Evolutionary conservation across 2,888 invertebrate species (phyloP), one percentile per base, ranked within the genome.

Genomic region (Eilema depressum): DNA sequence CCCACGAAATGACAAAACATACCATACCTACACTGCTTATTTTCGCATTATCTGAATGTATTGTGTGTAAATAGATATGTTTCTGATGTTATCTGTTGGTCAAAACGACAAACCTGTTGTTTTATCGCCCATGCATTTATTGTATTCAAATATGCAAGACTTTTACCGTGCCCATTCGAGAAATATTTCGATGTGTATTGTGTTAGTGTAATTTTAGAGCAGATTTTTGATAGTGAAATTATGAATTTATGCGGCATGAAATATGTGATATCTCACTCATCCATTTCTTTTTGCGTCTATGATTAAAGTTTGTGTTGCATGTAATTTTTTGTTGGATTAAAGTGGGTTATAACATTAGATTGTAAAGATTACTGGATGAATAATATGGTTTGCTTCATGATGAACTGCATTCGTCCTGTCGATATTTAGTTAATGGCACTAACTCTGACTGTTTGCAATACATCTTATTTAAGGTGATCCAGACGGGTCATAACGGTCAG

Each of bases 1-100:
- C 93, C 91, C 92, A 93, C 92, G 92, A 84, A 88, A 87, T 90
- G 91, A 91, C 93, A 92, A 90, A 92, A 91, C 88, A 81, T 83
- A 84, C 87, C 17, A 17, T 17, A 41, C 41, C 14, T 85, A 77
- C 84, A 86, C 85, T 89, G 87, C 89, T 89, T 88, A 88, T 92
- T 90, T 88, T 86, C 86, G 89, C 89, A 89, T 87, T 87, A 85
- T 83, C 66, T 11, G 61, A 30, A 26, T 75, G 83, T 82, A 88
- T 89, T 86, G 91, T 93, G 89, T 91, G 91, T 89, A 84, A 90
- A 90, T 91, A 89, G 83, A 89, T 89, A 90, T 88, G 84, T 83
- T 75, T 69, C 71, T 75, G 91, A 92, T 92, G 80, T 77, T 92
- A 91, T 92, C 92, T 63, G 28, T 57, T 75, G 78, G 82, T 85